Evolutionary conservation across 2,113 vertebrate species (phyloP).

Genomic region (Hydropotes inermis): DNA sequence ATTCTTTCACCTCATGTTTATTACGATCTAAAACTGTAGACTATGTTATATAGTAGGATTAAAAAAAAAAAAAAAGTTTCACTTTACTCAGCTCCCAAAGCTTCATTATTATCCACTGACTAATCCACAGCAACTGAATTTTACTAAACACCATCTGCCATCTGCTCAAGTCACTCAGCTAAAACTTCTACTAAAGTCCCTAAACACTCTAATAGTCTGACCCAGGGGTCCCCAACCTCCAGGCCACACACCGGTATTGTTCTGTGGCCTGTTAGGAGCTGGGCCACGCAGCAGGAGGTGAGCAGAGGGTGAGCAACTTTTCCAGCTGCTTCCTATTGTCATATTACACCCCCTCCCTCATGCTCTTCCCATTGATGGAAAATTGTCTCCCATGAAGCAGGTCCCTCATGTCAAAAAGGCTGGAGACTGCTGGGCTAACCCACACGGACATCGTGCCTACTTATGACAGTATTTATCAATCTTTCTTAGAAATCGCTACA

Average conservation of each 20-base stretch:
- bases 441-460: neutral
- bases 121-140: neutral
- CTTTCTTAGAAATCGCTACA: neutral
- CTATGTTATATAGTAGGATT: neutral
- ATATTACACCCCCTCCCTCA: neutral
- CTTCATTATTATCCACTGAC: neutral
- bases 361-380: neutral
- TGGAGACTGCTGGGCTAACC: neutral
- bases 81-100: neutral
- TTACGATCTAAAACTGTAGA: neutral
- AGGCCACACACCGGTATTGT: neutral
- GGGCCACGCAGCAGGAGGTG: neutral
- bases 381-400: neutral
- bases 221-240: neutral
- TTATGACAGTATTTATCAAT: neutral
- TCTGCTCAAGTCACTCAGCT: neutral
- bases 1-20: neutral
- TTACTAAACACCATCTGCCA: neutral
- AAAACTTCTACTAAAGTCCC: neutral
- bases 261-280: neutral
- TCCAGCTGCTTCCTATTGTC: neutral
- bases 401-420: neutral
- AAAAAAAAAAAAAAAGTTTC: neutral
- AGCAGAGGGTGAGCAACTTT: neutral
- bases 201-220: neutral